These are phyloP conservation scores for Colletes collaris DNA, from an alignment of 2,888 invertebrate genomes.

Conservation along the genomic window DNA sequence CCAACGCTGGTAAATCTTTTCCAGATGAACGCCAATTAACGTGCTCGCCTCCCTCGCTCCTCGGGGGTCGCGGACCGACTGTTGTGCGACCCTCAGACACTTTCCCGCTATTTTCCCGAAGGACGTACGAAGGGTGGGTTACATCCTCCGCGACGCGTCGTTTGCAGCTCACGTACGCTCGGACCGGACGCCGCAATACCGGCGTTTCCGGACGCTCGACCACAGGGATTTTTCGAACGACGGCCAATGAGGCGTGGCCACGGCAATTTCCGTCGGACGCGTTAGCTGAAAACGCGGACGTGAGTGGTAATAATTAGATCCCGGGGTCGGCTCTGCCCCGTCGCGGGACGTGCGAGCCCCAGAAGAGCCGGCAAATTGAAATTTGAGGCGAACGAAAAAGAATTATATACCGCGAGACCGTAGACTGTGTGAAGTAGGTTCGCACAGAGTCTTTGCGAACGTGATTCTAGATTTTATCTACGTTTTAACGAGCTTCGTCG, in stretches of 20 bases:
- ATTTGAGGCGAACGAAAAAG: too few relatives aligned
- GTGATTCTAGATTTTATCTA: too few relatives aligned
- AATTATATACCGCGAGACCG: too few relatives aligned
- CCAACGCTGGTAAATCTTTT: slow-evolving; percentile 59
- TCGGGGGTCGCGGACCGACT: slow-evolving; percentile 43
- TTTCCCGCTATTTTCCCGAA: slow-evolving; percentile 10
- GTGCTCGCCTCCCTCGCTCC: slow-evolving; percentile 34
- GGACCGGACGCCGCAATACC: slow-evolving; percentile 21
- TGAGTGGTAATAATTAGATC: slow-evolving; percentile 27
- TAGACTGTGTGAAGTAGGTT: too few relatives aligned
- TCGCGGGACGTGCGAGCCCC: too few relatives aligned
- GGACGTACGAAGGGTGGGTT: neutral
- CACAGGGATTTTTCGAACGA: slow-evolving; percentile 36
- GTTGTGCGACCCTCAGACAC: slow-evolving; percentile 19
- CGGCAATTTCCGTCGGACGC: slow-evolving; percentile 22
- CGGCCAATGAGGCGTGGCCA: slow-evolving; percentile 30
- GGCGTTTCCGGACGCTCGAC: slow-evolving; percentile 17
- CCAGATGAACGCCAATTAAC: slow-evolving; percentile 69
- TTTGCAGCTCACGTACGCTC: slow-evolving; percentile 22
- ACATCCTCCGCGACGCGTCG: slow-evolving; percentile 20
- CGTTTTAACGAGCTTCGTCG: too few relatives aligned
- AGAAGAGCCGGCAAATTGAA: too few relatives aligned
- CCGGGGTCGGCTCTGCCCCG: too few relatives aligned
- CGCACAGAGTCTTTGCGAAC: too few relatives aligned
- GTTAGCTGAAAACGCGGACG: neutral